Evolutionary conservation across 2,113 vertebrate species (phyloP), one percentile per base, ranked within the genome.

Genomic region (Hepsetus odoe): DNA sequence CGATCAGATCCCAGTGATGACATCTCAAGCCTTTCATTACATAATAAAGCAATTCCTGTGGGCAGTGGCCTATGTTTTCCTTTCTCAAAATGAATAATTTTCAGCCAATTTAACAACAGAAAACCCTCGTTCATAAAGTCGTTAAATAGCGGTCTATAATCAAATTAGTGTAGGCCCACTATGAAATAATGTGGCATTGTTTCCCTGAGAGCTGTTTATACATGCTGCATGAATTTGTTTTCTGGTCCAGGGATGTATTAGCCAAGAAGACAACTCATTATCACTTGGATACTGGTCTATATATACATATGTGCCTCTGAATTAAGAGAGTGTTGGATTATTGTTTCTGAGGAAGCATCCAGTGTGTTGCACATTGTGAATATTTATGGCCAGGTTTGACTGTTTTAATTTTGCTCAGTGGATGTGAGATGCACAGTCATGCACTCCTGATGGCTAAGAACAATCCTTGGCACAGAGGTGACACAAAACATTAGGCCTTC

Each of bases 391-490:
- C 59, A 22, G 72, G 58, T 68, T 62, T 68, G 44, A 22, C 22
- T 44, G 38, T 24, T 12, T 62, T 76, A 72, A 78, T 81, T 81
- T 66, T 7, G 81, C 82, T 71, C 24, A 66, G 53, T 68, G 69
- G 33, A 75, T 77, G 56, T 81, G 70, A 79, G 74, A 74, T 61
- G 58, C 74, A 77, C 75, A 86, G 76, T 87, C 80, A 65, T 83
- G 76, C 61, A 77, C 55, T 80, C 38, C 66, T 82, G 84, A 87
- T 83, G 82, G 81, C 73, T 24, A 79, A 77, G 83, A 86, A 87
- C 79, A 81, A 85, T 81, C 28, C 2, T 53, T 71, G 51, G 72
- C 79, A 64, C 67, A 61, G 72, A 86, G 86, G 83, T 86, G 86
- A 88, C 86, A 82, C 67, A 22, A 70, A 81, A 73, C 81, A 77